Evolutionary conservation across 2,797 vertebrate species (phyloP).

Genomic region (Chelmon rostratus): DNA sequence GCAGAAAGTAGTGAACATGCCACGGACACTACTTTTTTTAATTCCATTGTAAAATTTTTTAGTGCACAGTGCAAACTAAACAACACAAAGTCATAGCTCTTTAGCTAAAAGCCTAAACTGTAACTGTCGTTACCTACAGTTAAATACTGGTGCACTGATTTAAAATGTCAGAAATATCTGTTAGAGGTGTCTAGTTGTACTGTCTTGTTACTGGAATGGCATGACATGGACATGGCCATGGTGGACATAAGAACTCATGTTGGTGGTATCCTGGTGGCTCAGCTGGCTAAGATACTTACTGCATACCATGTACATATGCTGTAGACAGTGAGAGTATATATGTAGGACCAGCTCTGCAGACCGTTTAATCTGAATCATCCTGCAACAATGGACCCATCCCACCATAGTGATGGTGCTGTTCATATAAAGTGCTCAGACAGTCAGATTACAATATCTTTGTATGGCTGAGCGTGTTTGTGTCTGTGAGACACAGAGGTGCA

Average conservation of each 20-base stretch:
- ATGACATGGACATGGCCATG: neutral
- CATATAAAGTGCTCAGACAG: conserved; percentile 11
- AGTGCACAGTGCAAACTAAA: neutral
- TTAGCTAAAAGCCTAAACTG: neutral
- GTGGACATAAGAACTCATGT: neutral
- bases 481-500: conserved; percentile 40
- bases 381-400: conserved; percentile 1
- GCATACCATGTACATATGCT: neutral
- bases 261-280: neutral
- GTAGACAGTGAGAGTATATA: neutral
- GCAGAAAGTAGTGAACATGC: too few relatives aligned
- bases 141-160: neutral
- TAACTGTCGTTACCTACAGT: neutral
- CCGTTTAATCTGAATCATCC: neutral
- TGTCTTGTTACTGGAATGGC: neutral
- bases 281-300: neutral
- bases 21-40: neutral
- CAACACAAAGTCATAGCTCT: neutral
- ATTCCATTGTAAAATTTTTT: too few relatives aligned
- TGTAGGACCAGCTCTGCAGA: neutral
- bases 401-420: neutral
- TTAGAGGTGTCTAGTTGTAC: neutral
- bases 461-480: too few relatives aligned
- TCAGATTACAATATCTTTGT: conserved; percentile 25
- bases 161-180: too few relatives aligned